phyloP scores from a whole-genome alignment of 2,797 vertebrate species.

The Thalassophryne amazonica region DNA sequence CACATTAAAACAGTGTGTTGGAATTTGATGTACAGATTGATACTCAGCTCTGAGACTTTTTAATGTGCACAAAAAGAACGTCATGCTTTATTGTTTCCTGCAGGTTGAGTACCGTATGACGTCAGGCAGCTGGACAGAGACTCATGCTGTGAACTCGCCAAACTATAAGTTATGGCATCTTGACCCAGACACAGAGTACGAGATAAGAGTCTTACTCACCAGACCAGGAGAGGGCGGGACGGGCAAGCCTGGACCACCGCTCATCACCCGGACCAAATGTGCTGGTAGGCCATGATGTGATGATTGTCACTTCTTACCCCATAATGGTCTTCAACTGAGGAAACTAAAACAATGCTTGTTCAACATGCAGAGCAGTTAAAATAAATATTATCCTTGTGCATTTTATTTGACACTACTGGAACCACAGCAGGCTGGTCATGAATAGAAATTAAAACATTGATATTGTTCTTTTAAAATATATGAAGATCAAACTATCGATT shows the following conservation, averaged over 20 bases:
- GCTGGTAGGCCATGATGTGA: slow-evolving; percentile 87
- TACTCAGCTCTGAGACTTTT: not conserved
- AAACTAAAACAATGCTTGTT: too few relatives aligned
- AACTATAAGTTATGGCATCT: slow-evolving; percentile 98
- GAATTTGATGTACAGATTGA: not conserved
- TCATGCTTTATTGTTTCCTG: not conserved
- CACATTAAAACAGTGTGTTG: too few relatives aligned
- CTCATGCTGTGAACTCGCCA: slow-evolving; percentile 93
- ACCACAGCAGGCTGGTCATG: too few relatives aligned
- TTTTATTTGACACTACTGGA: too few relatives aligned
- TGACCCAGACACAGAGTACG: slow-evolving; percentile 96
- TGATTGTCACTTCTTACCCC: too few relatives aligned
- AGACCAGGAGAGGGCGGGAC: slow-evolving; percentile 95
- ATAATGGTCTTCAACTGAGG: too few relatives aligned
- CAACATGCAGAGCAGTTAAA: too few relatives aligned
- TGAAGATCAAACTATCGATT: too few relatives aligned
- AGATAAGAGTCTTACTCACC: slow-evolving; percentile 93
- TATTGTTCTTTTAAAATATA: too few relatives aligned
- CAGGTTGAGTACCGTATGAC: slow-evolving; percentile 96
- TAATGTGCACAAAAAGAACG: not conserved
- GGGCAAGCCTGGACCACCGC: slow-evolving; percentile 88
- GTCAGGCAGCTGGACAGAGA: slow-evolving; percentile 94
- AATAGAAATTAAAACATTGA: too few relatives aligned
- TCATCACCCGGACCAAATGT: slow-evolving; percentile 97
- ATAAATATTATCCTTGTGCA: too few relatives aligned